Evolutionary conservation across 2,113 vertebrate genomes (phyloP).

Genomic region (Hemicordylus capensis): DNA sequence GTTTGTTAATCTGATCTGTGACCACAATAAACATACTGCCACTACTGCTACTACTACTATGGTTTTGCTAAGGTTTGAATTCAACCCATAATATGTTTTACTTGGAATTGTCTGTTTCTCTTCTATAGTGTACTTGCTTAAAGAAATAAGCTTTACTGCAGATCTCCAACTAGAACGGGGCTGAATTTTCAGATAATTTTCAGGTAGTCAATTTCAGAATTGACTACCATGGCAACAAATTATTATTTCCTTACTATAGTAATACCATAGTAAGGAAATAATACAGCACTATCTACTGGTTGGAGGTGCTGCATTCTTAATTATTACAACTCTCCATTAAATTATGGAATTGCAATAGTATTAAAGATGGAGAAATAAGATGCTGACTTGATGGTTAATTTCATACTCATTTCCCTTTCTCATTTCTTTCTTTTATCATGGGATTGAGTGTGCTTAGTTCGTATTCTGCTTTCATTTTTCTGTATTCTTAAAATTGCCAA

Average conservation of each 20-base stretch:
- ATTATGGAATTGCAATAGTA: not conserved
- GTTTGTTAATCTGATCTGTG: too few relatives aligned
- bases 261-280: not conserved
- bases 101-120: slow-evolving; percentile 2
- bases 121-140: not conserved
- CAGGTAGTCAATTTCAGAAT: too few relatives aligned
- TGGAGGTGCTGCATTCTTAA: not conserved
- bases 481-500: slow-evolving; percentile 21
- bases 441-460: slow-evolving; percentile 3
- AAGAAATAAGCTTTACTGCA: not conserved
- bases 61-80: not conserved
- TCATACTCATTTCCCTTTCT: slow-evolving; percentile 33
- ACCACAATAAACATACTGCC: too few relatives aligned
- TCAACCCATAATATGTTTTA: not conserved
- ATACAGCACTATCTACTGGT: not conserved
- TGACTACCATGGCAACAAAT: too few relatives aligned
- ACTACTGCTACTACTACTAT: too few relatives aligned
- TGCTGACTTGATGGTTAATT: not conserved
- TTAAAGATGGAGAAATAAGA: not conserved
- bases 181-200: not conserved
- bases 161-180: not conserved
- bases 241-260: too few relatives aligned
- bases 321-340: not conserved
- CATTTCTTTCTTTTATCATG: slow-evolving; percentile 14
- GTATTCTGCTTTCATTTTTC: slow-evolving; percentile 26